Evolutionary conservation across 2,797 vertebrate species (phyloP).

Genomic region (Emydoidea blandingii): DNA sequence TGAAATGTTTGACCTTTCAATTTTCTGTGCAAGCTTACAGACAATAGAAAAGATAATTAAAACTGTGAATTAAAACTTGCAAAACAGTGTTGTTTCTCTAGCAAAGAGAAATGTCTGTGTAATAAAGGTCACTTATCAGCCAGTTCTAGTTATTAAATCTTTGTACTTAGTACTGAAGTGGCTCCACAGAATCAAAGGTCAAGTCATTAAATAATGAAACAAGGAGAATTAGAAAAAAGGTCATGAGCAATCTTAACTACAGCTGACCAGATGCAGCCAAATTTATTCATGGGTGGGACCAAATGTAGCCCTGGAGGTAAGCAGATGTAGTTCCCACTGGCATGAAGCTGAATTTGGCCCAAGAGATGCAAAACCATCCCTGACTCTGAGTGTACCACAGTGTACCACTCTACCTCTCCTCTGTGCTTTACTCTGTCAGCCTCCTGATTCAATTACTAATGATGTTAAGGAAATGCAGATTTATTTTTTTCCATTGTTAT

Average conservation of each 20-base stretch:
- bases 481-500: slow-evolving; percentile 63
- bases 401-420: background rate
- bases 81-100: slow-evolving; percentile 76
- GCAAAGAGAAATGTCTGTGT: slow-evolving; percentile 71
- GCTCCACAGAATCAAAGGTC: slow-evolving; percentile 82
- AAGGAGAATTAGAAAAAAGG: slow-evolving; percentile 83
- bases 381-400: fast-evolving
- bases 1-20: slow-evolving; percentile 82
- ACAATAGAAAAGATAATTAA: slow-evolving; percentile 84
- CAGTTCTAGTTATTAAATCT: slow-evolving; percentile 84
- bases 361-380: background rate
- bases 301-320: background rate
- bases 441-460: slow-evolving; percentile 37
- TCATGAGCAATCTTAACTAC: slow-evolving; percentile 73
- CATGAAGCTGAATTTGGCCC: slow-evolving; percentile 24
- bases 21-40: slow-evolving; percentile 76
- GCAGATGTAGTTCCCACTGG: slow-evolving; percentile 1
- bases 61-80: slow-evolving; percentile 79
- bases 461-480: slow-evolving; percentile 58
- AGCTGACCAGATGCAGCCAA: background rate
- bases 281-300: background rate
- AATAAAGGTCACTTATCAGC: slow-evolving; percentile 85
- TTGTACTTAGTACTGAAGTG: slow-evolving; percentile 80
- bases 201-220: slow-evolving; percentile 83
- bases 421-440: background rate